These are phyloP conservation scores for Campaea margaritaria DNA, from an alignment of 2,888 invertebrate genomes.

Conservation along the genomic window DNA sequence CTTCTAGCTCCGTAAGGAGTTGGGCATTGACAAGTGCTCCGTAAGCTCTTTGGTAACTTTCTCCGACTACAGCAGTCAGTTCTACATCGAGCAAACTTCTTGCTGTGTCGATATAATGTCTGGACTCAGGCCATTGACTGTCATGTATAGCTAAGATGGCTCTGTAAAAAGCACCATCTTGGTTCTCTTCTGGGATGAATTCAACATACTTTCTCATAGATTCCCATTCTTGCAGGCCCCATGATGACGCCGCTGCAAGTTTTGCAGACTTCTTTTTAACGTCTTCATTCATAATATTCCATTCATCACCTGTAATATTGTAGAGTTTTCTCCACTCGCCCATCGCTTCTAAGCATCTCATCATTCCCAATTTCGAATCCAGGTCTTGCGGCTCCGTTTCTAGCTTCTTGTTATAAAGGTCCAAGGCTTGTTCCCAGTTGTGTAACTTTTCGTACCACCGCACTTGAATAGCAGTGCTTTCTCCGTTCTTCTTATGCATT, in stretches of 20 bases:
- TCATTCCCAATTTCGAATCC: constrained; percentile 95
- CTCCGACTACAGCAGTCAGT: constrained; percentile 97
- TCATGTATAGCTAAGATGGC: constrained; percentile 96
- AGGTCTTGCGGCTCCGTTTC: constrained; percentile 88
- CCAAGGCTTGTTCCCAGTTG: constrained; percentile 98
- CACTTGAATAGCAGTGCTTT: constrained; percentile 86
- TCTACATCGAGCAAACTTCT: constrained; percentile 97
- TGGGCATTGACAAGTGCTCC: constrained; percentile 98
- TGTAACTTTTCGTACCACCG: constrained; percentile 99
- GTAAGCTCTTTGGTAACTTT: constrained; percentile 97
- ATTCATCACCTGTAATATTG: constrained; percentile 89
- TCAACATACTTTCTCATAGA: constrained; percentile 96
- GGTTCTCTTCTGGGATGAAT: constrained; percentile 94
- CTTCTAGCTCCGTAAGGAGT: constrained; percentile 98
- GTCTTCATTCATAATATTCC: constrained; percentile 79
- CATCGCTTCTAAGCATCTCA: constrained; percentile 98
- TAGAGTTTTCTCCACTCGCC: constrained; percentile 98
- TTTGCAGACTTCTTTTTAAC: constrained; percentile 89
- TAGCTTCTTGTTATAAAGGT: constrained; percentile 92
- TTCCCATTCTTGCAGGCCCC: constrained; percentile 98
- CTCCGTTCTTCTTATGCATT: constrained; percentile 88
- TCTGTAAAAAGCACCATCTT: constrained; percentile 97
- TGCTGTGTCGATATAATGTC: constrained; percentile 95
- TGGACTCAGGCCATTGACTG: constrained; percentile 88
- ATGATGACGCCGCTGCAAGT: constrained; percentile 96